These are phyloP conservation scores for Lemur catta DNA, from an alignment of 2,797 vertebrate genomes.

Conservation along the genomic window DNA sequence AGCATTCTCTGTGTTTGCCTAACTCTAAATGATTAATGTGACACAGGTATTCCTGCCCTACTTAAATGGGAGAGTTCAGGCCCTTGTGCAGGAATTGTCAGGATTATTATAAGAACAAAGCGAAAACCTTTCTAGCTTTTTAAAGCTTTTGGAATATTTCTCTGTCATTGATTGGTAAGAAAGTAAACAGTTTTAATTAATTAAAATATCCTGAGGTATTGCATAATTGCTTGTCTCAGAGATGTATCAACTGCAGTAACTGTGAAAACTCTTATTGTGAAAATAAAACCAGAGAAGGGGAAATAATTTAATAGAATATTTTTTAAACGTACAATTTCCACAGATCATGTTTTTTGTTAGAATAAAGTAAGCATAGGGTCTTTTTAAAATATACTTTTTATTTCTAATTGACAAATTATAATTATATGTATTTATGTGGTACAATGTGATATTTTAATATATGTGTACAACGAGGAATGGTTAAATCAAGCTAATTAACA, in stretches of 20 bases:
- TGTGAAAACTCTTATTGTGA: background rate
- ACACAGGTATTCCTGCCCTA: background rate
- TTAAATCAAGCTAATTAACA: background rate
- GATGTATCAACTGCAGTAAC: background rate
- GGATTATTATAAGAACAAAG: conserved; percentile 57
- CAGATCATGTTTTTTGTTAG: background rate
- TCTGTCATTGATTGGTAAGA: background rate
- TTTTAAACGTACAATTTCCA: background rate
- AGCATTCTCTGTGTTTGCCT: conserved; percentile 14
- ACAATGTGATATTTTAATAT: background rate
- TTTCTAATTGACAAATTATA: background rate
- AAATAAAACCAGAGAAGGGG: background rate
- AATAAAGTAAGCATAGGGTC: background rate
- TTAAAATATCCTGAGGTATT: background rate
- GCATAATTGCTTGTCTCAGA: background rate
- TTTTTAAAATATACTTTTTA: background rate
- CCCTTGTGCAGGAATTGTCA: conserved; percentile 30
- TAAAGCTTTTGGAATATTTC: background rate
- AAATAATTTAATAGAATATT: background rate
- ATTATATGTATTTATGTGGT: background rate
- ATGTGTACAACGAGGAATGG: background rate
- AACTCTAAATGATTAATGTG: conserved; percentile 47
- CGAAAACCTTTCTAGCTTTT: background rate
- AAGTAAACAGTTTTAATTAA: background rate
- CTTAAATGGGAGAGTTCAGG: conserved; percentile 9